Evolutionary conservation across 2,797 vertebrate species (phyloP).

Genomic region (Hybognathus amarus): DNA sequence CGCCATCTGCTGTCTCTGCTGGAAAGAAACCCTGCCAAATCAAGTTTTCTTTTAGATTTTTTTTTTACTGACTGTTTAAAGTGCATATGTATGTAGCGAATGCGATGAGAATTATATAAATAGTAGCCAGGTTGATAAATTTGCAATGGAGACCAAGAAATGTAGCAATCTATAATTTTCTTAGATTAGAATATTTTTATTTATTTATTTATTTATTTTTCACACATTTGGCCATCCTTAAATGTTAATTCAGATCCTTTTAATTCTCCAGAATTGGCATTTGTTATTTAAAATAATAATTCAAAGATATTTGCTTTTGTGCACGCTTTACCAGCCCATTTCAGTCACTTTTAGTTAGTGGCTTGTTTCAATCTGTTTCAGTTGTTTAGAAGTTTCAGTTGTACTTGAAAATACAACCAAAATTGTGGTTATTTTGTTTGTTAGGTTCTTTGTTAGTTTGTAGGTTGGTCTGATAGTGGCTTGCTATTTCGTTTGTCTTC

Average conservation of each 20-base stretch:
- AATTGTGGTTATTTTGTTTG: no score
- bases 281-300: neutral
- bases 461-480: neutral
- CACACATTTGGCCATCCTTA: neutral
- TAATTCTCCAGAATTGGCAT: neutral
- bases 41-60: slow-evolving; percentile 42
- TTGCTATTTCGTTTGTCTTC: neutral
- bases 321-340: neutral
- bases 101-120: neutral
- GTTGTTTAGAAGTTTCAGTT: no score
- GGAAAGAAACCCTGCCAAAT: slow-evolving; percentile 40
- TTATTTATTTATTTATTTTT: no score
- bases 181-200: neutral
- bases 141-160: neutral
- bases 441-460: no score
- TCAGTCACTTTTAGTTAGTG: no score
- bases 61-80: neutral
- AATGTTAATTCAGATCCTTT: neutral
- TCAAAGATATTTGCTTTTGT: neutral
- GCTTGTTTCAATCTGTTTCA: no score
- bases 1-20: slow-evolving; percentile 72
- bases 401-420: no score
- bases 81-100: neutral
- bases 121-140: neutral
- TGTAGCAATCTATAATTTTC: neutral